Conservation (phyloP, 2,113 vertebrate genomes). For the Cygnus atratus region DNA sequence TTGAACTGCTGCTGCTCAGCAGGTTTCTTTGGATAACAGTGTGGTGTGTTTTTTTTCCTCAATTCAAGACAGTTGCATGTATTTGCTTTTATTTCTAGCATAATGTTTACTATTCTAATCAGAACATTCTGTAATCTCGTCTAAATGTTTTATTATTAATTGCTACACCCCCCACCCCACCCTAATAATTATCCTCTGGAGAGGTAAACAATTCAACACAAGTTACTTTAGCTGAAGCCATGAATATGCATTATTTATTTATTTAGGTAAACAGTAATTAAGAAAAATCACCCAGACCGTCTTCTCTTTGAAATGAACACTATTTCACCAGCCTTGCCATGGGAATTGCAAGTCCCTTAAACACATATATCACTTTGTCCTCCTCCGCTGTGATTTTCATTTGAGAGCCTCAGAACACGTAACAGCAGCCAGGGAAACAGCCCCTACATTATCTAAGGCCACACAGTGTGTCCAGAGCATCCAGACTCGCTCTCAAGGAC, state of each 20-base stretch:
- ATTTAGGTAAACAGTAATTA: conserved; percentile 59
- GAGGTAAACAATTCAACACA: conserved; percentile 31
- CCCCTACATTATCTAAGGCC: rapidly evolving
- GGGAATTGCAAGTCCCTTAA: background rate
- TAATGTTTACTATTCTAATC: conserved; percentile 46
- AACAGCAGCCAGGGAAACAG: background rate
- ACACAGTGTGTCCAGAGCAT: background rate
- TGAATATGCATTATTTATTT: conserved; percentile 67
- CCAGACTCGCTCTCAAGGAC: background rate
- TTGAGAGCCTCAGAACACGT: background rate
- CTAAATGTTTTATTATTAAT: conserved; percentile 62
- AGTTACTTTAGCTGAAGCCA: conserved; percentile 45
- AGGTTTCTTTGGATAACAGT: background rate
- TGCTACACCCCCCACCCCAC: background rate
- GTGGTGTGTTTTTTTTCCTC: background rate
- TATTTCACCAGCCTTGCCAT: background rate
- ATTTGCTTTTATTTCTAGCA: conserved; percentile 41
- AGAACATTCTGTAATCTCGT: conserved; percentile 33
- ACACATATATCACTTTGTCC: background rate
- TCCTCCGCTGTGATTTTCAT: background rate
- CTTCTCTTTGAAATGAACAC: background rate
- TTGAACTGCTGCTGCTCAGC: background rate
- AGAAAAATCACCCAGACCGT: background rate
- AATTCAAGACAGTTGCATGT: conserved; percentile 7
- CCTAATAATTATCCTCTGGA: conserved; percentile 46